Evolutionary conservation across 2,888 invertebrate species (phyloP), one percentile per base, ranked within the genome.

Genomic region (Cabera pusaria): DNA sequence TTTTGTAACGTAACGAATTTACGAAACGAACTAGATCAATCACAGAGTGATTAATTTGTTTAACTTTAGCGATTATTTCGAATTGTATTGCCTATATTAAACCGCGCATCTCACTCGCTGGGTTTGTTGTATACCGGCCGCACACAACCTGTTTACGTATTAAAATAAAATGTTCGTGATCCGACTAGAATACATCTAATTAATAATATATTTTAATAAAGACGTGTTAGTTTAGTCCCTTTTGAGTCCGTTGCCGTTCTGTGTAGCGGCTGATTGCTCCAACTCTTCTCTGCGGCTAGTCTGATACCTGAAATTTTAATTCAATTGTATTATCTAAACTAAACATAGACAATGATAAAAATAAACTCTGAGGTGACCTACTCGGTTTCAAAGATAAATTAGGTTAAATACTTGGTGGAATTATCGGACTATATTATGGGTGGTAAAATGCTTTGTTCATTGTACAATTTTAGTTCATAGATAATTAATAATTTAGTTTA

Each of bases 161-260:
- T 38, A 35, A 31, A 41, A 33, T 42, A 39, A 31, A 36, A 32
- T 39, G 25, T 44, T 32, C 42, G 31, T 42, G 36, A 42, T 48
- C 45, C 37, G 29, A 41, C 50, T 43, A 48, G 28, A 10, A 40
- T 12, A 28, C 17, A 27, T 28, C 7, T 36, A 25, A 32, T 21
- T 20, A 36, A 37, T 21, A 7, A 27, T 21, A 20, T 37, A 24
- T 28, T 32, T 22, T 31, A 25, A 26, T 35, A 23, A 25, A 24
- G 11, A 31, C 20, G 4, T 18, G 25, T n/a, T 14, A 14, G 3
- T 14, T 78, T 90, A 92, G 51, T 92, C 92, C 70, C 91, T 90
- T 65, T 92, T 92, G 44, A 92, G 81, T 32, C 92, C 92, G 60
- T 92, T 92, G 41, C 91, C 89, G 56, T 92, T 92, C 39, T 91